phyloP scores from a whole-genome alignment of 2,888 invertebrate species.

The Sylvicola cinctus region DNA sequence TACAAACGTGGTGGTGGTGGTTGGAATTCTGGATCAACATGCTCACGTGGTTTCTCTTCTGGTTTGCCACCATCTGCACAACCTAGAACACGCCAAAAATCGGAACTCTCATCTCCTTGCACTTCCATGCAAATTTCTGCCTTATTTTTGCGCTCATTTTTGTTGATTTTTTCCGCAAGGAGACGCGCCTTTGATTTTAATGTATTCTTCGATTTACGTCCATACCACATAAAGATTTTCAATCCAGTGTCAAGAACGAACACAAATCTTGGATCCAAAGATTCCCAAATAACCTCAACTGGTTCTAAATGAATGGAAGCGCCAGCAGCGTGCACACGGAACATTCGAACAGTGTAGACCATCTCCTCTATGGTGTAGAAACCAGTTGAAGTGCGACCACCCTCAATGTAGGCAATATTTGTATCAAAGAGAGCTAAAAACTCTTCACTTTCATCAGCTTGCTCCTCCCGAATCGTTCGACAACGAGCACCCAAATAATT shows the following conservation, averaged over 20 bases:
- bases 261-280: constrained; percentile 79
- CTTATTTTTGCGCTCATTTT: constrained; percentile 90
- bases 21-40: constrained; percentile 16
- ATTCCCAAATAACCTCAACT: constrained; percentile 44
- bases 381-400: constrained; percentile 91
- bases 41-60: constrained; percentile 23
- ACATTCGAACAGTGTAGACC: constrained; percentile 64
- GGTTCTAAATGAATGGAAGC: constrained; percentile 77
- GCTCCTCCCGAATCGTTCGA: constrained; percentile 90
- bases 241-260: constrained; percentile 78
- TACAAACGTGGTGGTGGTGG: constrained; percentile 51
- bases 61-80: constrained; percentile 29
- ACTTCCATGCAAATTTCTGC: constrained; percentile 71
- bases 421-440: constrained; percentile 81
- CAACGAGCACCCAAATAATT: constrained; percentile 88
- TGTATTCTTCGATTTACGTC: constrained; percentile 61
- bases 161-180: constrained; percentile 95
- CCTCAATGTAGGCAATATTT: constrained; percentile 87
- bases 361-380: constrained; percentile 93
- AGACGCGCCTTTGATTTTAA: constrained; percentile 54
- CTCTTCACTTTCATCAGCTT: constrained; percentile 90
- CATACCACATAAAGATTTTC: constrained; percentile 75
- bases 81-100: constrained; percentile 65
- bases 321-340: constrained; percentile 76
- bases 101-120: constrained; percentile 61